phyloP scores from a whole-genome alignment of 1,140 invertebrate genomes.

The Oppia nitens region DNA sequence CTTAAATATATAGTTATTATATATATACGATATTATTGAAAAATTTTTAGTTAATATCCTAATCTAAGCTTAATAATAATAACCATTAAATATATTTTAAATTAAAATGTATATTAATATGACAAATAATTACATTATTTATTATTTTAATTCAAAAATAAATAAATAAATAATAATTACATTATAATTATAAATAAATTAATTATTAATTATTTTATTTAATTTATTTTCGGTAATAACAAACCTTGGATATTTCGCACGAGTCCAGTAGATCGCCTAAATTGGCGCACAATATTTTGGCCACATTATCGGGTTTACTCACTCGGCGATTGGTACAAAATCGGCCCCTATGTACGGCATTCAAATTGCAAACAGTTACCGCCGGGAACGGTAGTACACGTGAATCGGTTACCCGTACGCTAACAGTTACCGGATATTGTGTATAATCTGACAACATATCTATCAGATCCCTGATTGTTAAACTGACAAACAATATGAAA shows the following conservation, averaged over 20 bases:
- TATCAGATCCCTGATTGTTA: slow-evolving; percentile 11
- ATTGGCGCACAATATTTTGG: slow-evolving; percentile 15
- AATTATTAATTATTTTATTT: too few relatives aligned
- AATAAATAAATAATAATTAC: too few relatives aligned
- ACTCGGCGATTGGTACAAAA: slow-evolving; percentile 16
- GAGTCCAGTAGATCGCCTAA: slow-evolving; percentile 12
- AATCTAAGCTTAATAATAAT: too few relatives aligned
- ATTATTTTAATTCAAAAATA: too few relatives aligned
- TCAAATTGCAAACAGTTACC: slow-evolving; percentile 30
- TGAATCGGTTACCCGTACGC: slow-evolving; percentile 18
- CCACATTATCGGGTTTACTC: slow-evolving; percentile 14
- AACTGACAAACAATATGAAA: slow-evolving; percentile 11
- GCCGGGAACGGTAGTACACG: slow-evolving; percentile 26
- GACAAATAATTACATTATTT: too few relatives aligned
- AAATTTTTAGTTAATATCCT: too few relatives aligned
- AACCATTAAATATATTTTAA: too few relatives aligned
- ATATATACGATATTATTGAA: too few relatives aligned
- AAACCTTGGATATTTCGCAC: slow-evolving; percentile 14
- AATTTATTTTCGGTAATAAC: too few relatives aligned
- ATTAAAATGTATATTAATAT: too few relatives aligned
- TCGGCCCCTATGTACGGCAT: slow-evolving; percentile 22
- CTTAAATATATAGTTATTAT: too few relatives aligned
- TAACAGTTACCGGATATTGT: slow-evolving; percentile 19
- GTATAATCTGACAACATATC: slow-evolving; percentile 17
- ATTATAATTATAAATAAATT: too few relatives aligned